Base-by-base conservation (phyloP, 2,888 invertebrate genomes). In the Oscheius onirici region DNA sequence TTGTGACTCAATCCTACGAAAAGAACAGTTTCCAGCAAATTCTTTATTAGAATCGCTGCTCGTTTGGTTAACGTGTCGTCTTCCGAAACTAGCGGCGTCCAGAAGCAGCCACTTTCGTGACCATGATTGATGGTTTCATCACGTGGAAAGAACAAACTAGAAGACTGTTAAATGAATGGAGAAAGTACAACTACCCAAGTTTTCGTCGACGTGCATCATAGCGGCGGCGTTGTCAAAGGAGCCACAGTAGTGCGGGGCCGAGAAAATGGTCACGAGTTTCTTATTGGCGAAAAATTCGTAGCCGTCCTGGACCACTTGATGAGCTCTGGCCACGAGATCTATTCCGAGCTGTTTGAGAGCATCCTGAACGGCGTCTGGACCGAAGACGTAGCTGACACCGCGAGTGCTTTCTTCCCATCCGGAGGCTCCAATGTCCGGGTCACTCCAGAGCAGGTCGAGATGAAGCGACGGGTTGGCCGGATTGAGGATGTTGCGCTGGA, bases 301-400 rank as follows among this genome's bases (percentile, higher is more conserved):
- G 17, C 91, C 91, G 86, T 90, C 90, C 84, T 90, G 90, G 11
- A 91, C 90, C 44, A 63, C 63, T 28, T 84, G 84, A 71, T 84
- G 84, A 34, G 84, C 84, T 28, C 84, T 49, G 11, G 82, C 84
- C 24, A 84, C 78, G 63, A 84, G 54, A 63, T 83, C 83, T 43
- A 84, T 80, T 61, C 79, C 80, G 43, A 84, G 69, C 13, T 67
- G 58, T 51, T 76, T 66, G 40, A 71, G 67, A 28, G 73, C 60
- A n/a, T 76, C 65, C 17, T 88, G 84, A 6, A 91, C 90, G 26
- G 90, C 88, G 77, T 90, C 90, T 1, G 89, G 89, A 8, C 91
- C 91, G 83, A 91, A 91, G 44, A 90, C 89, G 84, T 89, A 91
- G 13, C 90, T 90, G n/a, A 91, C 90, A 51, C 91, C 90, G 43